phyloP scores from a whole-genome alignment of 2,113 vertebrate genomes.

The Choloepus hoffmanni region DNA sequence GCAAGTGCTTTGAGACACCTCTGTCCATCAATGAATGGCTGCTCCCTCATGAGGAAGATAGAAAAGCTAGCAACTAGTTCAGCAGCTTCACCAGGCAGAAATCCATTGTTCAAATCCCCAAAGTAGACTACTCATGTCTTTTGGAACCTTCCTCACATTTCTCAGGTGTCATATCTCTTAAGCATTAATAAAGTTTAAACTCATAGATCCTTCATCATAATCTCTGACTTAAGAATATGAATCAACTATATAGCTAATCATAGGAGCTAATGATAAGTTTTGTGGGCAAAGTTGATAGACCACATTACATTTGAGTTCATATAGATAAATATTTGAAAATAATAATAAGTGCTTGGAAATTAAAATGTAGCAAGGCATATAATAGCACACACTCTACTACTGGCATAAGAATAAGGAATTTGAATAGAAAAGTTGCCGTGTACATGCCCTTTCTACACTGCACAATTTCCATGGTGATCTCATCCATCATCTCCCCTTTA shows the following conservation, averaged over 20 bases:
- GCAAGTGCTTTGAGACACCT: not conserved
- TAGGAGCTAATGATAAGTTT: not conserved
- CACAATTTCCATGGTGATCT: not conserved
- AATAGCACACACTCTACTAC: not conserved
- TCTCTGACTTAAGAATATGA: not conserved
- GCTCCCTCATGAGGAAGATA: not conserved
- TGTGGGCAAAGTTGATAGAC: not conserved
- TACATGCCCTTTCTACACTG: not conserved
- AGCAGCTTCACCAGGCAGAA: too few species aligned
- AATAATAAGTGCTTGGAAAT: not conserved
- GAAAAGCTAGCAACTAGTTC: not conserved
- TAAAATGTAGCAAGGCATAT: not conserved
- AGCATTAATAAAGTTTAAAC: not conserved
- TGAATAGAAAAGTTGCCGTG: not conserved
- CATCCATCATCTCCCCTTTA: not conserved
- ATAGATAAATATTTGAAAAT: not conserved
- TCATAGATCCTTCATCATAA: not conserved
- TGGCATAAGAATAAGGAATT: not conserved
- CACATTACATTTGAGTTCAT: not conserved
- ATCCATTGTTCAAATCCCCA: not conserved
- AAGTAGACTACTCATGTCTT: not conserved
- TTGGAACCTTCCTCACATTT: not conserved
- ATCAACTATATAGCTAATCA: not conserved
- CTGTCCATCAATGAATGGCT: not conserved
- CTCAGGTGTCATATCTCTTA: not conserved